Percentiles rank a stretch among this genome's conserved stretches.
Conservation (phyloP, 2,888 invertebrate genomes). For the Acheta domesticus region DNA sequence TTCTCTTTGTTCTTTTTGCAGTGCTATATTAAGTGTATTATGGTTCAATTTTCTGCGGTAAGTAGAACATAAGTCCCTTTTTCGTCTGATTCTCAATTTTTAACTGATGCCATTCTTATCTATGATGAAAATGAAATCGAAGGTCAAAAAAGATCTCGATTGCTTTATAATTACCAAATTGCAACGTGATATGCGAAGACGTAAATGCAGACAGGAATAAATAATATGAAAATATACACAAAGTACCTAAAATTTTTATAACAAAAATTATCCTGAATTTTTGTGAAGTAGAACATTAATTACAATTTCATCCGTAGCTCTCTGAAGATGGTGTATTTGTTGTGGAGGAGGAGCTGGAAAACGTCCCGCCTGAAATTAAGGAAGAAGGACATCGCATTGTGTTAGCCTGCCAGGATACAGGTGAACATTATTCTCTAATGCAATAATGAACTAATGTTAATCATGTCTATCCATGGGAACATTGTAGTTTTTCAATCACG, state of each 20-base stretch:
- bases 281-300: too few species aligned
- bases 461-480: not conserved
- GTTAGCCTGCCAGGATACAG: constrained; percentile 32
- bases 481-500: too few species aligned
- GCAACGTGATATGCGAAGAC: too few species aligned
- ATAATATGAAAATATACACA: too few species aligned
- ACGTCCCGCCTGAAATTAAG: constrained; percentile 34
- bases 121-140: too few species aligned
- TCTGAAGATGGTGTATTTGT: constrained; percentile 33
- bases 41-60: constrained; percentile 4
- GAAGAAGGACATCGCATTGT: constrained; percentile 34
- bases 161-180: too few species aligned
- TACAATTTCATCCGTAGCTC: constrained; percentile 21
- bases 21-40: not conserved
- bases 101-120: too few species aligned
- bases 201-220: too few species aligned
- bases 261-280: too few species aligned
- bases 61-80: not conserved
- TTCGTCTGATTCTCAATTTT: too few species aligned
- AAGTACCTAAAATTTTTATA: too few species aligned
- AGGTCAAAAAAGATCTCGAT: too few species aligned
- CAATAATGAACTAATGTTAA: not conserved
- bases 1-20: not conserved
- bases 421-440: constrained; percentile 22
- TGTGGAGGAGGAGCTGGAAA: constrained; percentile 35